A percentile compares a stretch with the other conserved stretches of the same genome.
These are phyloP conservation scores for Ceratoteleas bidentatus DNA, from an alignment of 1,140 invertebrate species.

Conservation along the genomic window DNA sequence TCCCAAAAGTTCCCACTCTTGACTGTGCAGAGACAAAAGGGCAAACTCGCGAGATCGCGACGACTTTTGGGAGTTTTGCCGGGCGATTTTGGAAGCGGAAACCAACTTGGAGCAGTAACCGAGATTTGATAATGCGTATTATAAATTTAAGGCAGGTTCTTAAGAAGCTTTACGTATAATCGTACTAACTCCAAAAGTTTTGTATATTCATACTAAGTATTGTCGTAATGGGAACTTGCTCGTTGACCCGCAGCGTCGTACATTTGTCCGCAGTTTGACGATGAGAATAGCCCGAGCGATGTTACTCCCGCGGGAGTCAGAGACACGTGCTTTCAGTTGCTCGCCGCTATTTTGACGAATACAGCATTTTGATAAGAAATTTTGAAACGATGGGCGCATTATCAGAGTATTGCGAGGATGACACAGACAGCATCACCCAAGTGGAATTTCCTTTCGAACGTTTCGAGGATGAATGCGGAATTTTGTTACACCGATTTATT, in stretches of 20 bases:
- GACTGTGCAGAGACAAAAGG: no score
- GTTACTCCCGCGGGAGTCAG: slow-evolving; percentile 30
- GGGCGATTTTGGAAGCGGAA: slow-evolving; percentile 21
- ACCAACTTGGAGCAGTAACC: slow-evolving; percentile 28
- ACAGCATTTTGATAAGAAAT: slow-evolving; percentile 43
- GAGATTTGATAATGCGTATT: slow-evolving; percentile 42
- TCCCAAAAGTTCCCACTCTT: slow-evolving; percentile 10
- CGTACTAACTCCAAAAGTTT: slow-evolving; percentile 34
- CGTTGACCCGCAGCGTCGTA: slow-evolving; percentile 26
- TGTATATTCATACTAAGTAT: slow-evolving; percentile 54
- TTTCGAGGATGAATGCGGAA: no score
- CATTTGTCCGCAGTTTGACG: slow-evolving; percentile 19
- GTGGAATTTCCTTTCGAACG: no score
- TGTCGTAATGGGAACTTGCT: slow-evolving; percentile 23
- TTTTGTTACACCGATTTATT: no score
- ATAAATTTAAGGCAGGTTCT: slow-evolving; percentile 45
- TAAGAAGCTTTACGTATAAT: slow-evolving; percentile 47
- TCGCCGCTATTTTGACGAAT: slow-evolving; percentile 36
- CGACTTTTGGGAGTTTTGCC: slow-evolving; percentile 17
- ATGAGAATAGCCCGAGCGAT: slow-evolving; percentile 30
- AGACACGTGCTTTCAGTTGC: slow-evolving; percentile 10
- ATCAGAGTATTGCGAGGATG: slow-evolving; percentile 38
- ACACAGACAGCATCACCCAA: no score
- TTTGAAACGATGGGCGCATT: slow-evolving; percentile 17
- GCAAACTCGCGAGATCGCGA: neutral